Evolutionary conservation across 2,113 vertebrate genomes (phyloP).

Genomic region (Pholis gunnellus): DNA sequence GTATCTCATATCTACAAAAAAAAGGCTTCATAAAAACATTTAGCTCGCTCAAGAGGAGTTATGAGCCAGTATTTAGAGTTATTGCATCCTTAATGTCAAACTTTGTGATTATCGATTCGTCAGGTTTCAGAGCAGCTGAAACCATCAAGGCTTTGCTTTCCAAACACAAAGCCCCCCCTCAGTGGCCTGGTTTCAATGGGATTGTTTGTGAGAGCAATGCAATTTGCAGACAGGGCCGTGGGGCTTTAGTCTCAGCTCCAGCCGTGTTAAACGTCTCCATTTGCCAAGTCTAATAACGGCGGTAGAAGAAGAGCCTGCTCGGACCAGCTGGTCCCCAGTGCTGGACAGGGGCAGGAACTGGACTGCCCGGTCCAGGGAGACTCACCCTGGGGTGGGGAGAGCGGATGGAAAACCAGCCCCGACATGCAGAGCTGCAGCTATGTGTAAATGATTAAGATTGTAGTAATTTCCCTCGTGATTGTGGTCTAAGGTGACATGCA

Average conservation of each 20-base stretch:
- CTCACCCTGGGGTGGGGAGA: constrained; percentile 10
- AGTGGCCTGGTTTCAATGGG: constrained; percentile 66
- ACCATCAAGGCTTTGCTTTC: constrained; percentile 30
- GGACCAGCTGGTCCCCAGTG: constrained; percentile 69
- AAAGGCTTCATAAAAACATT: neutral
- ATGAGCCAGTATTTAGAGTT: neutral
- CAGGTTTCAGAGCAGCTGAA: constrained; percentile 4
- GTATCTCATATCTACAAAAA: neutral
- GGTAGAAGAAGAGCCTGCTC: constrained; percentile 44
- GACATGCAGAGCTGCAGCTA: constrained; percentile 31
- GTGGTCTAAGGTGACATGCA: constrained; percentile 23
- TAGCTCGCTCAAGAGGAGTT: neutral
- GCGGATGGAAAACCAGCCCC: constrained; percentile 19
- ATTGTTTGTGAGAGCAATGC: constrained; percentile 70
- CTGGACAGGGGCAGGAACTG: constrained; percentile 48
- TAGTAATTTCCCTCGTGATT: constrained; percentile 56
- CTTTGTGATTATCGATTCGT: constrained; percentile 2
- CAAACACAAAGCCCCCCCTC: constrained; percentile 38
- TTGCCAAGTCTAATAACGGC: constrained; percentile 72
- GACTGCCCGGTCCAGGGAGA: constrained; percentile 57
- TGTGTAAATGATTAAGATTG: constrained; percentile 50
- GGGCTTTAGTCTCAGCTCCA: constrained; percentile 73
- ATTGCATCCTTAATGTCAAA: constrained; percentile 35
- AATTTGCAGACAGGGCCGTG: constrained; percentile 70
- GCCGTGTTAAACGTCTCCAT: constrained; percentile 72